These are phyloP conservation scores for Zelleria hepariella DNA, from an alignment of 2,888 invertebrate species.

Conservation along the genomic window DNA sequence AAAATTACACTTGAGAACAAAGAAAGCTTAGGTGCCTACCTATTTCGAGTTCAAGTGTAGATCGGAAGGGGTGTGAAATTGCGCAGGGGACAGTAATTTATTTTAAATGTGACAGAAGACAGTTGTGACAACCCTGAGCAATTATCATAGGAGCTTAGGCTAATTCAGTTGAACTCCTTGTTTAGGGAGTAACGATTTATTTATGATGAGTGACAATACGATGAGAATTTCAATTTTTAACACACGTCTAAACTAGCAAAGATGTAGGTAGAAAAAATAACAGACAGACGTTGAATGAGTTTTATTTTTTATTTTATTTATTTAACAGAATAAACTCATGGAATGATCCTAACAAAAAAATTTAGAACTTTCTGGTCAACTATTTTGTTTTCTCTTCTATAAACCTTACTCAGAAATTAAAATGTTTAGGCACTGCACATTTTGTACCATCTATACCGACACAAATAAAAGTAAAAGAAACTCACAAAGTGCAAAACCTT, in stretches of 20 bases:
- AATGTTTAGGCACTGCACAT: too few relatives aligned
- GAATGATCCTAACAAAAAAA: too few relatives aligned
- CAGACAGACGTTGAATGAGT: background rate
- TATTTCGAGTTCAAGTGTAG: conserved; percentile 61
- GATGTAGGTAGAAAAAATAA: too few relatives aligned
- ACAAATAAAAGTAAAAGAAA: too few relatives aligned
- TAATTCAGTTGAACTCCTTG: background rate
- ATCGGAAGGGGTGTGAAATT: conserved; percentile 54
- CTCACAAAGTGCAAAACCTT: too few relatives aligned
- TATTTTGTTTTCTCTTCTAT: too few relatives aligned
- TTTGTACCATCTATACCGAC: too few relatives aligned
- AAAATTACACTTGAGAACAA: background rate
- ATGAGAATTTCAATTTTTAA: too few relatives aligned
- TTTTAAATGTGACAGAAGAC: conserved; percentile 49
- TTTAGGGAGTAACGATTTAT: background rate
- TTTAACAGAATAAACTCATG: background rate
- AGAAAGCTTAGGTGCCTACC: conserved; percentile 34
- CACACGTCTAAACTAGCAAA: too few relatives aligned
- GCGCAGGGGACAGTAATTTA: conserved; percentile 52
- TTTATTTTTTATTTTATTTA: background rate
- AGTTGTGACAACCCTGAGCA: background rate
- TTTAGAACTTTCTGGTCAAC: too few relatives aligned
- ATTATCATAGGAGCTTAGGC: conserved; percentile 4
- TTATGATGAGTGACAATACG: background rate
- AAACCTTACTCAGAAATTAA: too few relatives aligned